Evolutionary conservation across 1,140 invertebrate genomes (phyloP), one percentile per base, ranked within the genome.

Genomic region (Leptopilina clavipes): DNA sequence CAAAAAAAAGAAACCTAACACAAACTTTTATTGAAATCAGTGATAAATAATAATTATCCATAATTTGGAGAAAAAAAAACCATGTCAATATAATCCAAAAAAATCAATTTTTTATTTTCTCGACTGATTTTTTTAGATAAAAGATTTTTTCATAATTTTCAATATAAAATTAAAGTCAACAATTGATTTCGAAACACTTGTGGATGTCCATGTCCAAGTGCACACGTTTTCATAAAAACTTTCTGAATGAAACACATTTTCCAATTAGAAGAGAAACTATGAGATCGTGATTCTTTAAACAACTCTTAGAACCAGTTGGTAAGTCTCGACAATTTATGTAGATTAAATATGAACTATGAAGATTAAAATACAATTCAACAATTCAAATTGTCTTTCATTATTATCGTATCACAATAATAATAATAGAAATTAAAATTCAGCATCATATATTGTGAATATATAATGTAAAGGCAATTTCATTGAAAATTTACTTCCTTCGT

Each of bases 241-340:
- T 65, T 6, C 22, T 31, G 25, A 65, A 52, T 52, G 48, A 65
- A 31, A 65, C 22, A 25, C 59, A 22, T n/a, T 31, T 65, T 65
- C 25, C n/a, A 6, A 25, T 65, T n/a, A 11, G 22, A 65, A n/a
- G 59, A 65, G n/a, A 37, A 65, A 65, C 25, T 65, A 65, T 65
- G 59, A 65, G 59, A 65, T 65, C 19, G 59, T 65, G 59, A 65
- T 31, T 31, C 14, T 65, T 65, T 1, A 25, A 59, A 65, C 59
- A n/a, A 65, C 22, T 65, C 59, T 65, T 22, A 31, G 14, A 65
- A 65, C 22, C 25, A 37, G 59, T 65, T 65, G 59, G 59, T 65
- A 65, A 65, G 59, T 65, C 25, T n/a, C 25, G 8, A 31, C 25
- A n/a, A 65, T 65, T 65, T 31, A 31, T 65, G 25, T 31, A 19